A percentile compares a stretch with the other conserved stretches of the same genome.
Evolutionary conservation across 2,888 invertebrate genomes (phyloP).

Genomic region (Drosophila histrio): DNA sequence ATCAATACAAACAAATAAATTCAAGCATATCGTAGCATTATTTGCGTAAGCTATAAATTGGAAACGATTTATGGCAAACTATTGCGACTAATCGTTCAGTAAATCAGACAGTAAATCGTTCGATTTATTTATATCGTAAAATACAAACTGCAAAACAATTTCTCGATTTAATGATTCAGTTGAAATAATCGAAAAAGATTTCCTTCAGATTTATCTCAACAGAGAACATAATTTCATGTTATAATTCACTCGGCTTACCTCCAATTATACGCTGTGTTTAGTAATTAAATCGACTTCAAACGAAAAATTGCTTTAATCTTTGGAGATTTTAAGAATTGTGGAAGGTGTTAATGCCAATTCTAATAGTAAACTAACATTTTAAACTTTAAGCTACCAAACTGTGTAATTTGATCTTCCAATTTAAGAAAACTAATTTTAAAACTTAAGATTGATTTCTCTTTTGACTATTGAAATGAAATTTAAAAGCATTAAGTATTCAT

Average conservation of each 20-base stretch:
- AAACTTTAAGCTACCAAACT: too few relatives aligned
- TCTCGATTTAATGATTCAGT: not conserved
- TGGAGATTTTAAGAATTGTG: not conserved
- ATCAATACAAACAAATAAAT: constrained; percentile 13
- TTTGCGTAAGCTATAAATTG: constrained; percentile 38
- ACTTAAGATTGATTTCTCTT: not conserved
- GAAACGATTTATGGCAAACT: constrained; percentile 47
- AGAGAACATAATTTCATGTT: not conserved
- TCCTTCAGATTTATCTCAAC: not conserved
- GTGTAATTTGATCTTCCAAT: too few relatives aligned
- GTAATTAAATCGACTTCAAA: constrained; percentile 13
- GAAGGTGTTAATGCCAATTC: not conserved
- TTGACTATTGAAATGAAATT: not conserved
- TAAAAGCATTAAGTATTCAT: not conserved
- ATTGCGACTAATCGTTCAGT: constrained; percentile 59
- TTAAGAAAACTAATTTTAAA: not conserved
- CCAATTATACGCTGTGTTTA: not conserved
- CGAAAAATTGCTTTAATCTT: not conserved
- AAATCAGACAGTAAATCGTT: constrained; percentile 45
- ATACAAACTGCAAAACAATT: constrained; percentile 16
- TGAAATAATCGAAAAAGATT: not conserved
- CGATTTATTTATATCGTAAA: constrained; percentile 13
- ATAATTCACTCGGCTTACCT: not conserved
- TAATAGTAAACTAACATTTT: too few relatives aligned
- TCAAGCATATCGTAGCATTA: constrained; percentile 5